Percentiles rank a stretch among this genome's conserved stretches.
Conservation (phyloP, 1,140 invertebrate genomes). For the Venustaconcha ellipsiformis region DNA sequence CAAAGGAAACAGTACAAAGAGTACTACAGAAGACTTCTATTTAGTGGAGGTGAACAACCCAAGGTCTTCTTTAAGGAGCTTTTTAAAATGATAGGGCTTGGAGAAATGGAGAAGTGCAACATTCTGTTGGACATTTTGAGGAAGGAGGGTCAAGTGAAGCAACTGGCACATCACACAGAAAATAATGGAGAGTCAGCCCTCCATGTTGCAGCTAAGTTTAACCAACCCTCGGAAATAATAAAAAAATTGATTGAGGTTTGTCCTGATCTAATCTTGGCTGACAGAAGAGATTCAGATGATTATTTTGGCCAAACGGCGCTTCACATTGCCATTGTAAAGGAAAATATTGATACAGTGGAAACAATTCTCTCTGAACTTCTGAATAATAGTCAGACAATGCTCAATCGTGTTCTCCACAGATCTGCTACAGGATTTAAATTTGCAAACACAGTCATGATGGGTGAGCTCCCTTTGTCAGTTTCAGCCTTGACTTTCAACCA, state of each 20-base stretch:
- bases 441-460: constrained; percentile 47
- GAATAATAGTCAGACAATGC: constrained; percentile 9
- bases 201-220: constrained; percentile 34
- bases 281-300: constrained; percentile 18
- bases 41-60: constrained; percentile 4
- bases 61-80: constrained; percentile 16
- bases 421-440: constrained; percentile 36
- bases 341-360: constrained; percentile 32
- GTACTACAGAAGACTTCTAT: constrained; percentile 14
- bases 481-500: constrained; percentile 43
- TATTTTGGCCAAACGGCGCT: constrained; percentile 46
- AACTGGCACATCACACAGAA: constrained; percentile 13
- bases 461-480: constrained; percentile 43
- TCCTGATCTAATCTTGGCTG: constrained; percentile 26
- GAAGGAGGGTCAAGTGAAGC: constrained; percentile 10
- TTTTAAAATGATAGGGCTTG: constrained; percentile 11
- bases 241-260: constrained; percentile 22
- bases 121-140: constrained; percentile 16
- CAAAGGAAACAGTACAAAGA: constrained; percentile 22
- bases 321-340: constrained; percentile 41
- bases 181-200: constrained; percentile 27
- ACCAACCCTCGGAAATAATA: constrained; percentile 27
- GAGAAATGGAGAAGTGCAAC: constrained; percentile 12
- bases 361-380: constrained; percentile 29
- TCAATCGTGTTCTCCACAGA: constrained; percentile 14